phyloP scores from a whole-genome alignment of 2,888 invertebrate genomes.

The Alviniconcha strummeri region DNA sequence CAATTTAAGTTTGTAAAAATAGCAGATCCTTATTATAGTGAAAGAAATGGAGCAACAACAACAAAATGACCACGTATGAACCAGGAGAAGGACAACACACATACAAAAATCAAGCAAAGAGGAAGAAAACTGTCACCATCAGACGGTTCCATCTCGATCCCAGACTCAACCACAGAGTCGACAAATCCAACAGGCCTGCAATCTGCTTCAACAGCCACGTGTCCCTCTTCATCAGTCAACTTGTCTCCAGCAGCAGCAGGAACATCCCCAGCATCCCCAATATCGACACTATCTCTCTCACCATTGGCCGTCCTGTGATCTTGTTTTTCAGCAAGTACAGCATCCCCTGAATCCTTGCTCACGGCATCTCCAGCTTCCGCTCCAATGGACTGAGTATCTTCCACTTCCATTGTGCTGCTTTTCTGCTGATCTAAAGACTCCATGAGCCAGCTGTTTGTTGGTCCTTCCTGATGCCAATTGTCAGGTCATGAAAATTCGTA shows the following conservation, averaged over 20 bases:
- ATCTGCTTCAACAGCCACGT: conserved; percentile 5
- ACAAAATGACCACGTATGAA: not conserved
- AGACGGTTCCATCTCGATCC: conserved; percentile 26
- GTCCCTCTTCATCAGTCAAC: not conserved
- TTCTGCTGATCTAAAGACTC: not conserved
- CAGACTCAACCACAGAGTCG: conserved; percentile 15
- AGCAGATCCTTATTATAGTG: no score
- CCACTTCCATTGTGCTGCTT: not conserved
- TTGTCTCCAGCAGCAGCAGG: not conserved
- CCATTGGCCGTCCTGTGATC: not conserved
- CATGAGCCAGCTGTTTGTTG: not conserved
- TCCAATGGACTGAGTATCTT: not conserved
- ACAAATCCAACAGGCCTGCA: not conserved
- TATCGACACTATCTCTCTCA: not conserved
- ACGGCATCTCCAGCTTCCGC: not conserved
- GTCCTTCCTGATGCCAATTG: no score
- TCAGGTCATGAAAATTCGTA: no score
- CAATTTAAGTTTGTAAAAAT: no score
- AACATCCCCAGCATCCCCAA: not conserved
- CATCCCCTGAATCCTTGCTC: not conserved
- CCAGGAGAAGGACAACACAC: not conserved
- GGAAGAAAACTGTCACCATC: conserved; percentile 3
- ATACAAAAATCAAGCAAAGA: not conserved
- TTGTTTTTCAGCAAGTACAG: not conserved
- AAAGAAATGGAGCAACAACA: not conserved